Base-by-base conservation (phyloP, 2,797 vertebrate species). In the Coregonus ussuriensis region DNA sequence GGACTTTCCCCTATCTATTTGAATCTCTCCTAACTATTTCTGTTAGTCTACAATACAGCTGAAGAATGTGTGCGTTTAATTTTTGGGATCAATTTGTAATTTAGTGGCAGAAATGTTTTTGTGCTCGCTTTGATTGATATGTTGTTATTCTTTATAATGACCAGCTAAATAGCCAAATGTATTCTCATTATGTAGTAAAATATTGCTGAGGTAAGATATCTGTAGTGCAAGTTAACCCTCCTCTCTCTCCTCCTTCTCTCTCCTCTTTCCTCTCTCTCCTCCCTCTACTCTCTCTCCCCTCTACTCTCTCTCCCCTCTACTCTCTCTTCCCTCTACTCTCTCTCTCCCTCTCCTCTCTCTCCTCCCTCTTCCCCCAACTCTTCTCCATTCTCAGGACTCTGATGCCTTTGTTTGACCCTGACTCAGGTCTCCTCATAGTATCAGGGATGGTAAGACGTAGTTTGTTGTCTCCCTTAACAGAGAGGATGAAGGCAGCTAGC, bases 351-450 rank as follows among this genome's bases (percentile, higher is more conserved):
- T 11, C 9, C 9, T 47, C 41, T 2, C 2, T 47, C 41, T 47
- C 2, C 7, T 2, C 41, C 7, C 41, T 47, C 41, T 47, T 9
- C 41, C 31, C 41, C 41, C 66, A 1, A 33, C 52, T 56, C 62
- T 78, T 70, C 62, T 75, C 54, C 29, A 72, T 47, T 76, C 21
- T 7, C 84, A 99, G 98, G 85, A 93, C 86, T 1, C 77, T 96
- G 84, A 93, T 97, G 74, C 97, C 98, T 0, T 89, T 99, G 81
- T 95, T 95, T 21, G 97, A 99, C 16, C 84, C 92, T 0, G 96
- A 98, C 91, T 95, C 96, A 0, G 93, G 96, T 59, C 95, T 99
- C 52, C 94, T 99, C 54, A 70, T 97, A 31, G 85, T 99, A 78
- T 93, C 96, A 0, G 97, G 94, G 86, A 95, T 95, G 95, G 98